Evolutionary conservation across 1,140 invertebrate genomes (phyloP), one percentile per base, ranked within the genome.

Genomic region (Drosophila obscura): DNA sequence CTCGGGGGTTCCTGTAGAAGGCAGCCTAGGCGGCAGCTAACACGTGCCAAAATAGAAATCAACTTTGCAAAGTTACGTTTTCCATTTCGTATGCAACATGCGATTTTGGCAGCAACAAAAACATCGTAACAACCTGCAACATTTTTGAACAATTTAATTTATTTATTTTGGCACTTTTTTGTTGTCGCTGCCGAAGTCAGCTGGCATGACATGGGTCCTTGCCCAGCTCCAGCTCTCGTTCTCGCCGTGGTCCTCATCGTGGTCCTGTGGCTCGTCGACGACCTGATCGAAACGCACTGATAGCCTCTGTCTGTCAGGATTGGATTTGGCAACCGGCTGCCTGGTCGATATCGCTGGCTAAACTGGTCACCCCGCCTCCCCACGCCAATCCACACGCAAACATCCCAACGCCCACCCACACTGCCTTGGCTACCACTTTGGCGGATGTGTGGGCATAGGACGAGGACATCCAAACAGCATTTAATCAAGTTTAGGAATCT

Each of bases 71-170:
- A 87, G 63, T 87, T 87, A 60, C 61, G 51, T 73, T 77, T 81
- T 67, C 49, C 69, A 76, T 83, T 83, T 83, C 56, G 80, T 82
- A 82, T 82, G 80, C 80, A 83, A 81, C 73, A 81, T 82, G 79
- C 79, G 73, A 81, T 67, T 73, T 73, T 77, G 49, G 22, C 16
- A 56, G 31, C 48, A 26, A 39, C 35, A 39, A 39, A 13, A 39
- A 39, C 9, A 39, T 39, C 35, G 35, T 58, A 77, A 69, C 67
- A 80, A 77, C 77, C 73, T 80, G 72, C 77, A 61, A 85, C 81
- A 81, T 81, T 87, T 85, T 85, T 67, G 57, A 77, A 87, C 77
- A 85, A 78, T 85, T 85, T 87, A 81, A 87, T 85, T 81, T 85
- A 85, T 85, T 85, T 85, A 85, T 87, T 81, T 87, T 80, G 80